Conservation (phyloP, 2,797 vertebrate genomes). For the Rhabdophis nuchalis region DNA sequence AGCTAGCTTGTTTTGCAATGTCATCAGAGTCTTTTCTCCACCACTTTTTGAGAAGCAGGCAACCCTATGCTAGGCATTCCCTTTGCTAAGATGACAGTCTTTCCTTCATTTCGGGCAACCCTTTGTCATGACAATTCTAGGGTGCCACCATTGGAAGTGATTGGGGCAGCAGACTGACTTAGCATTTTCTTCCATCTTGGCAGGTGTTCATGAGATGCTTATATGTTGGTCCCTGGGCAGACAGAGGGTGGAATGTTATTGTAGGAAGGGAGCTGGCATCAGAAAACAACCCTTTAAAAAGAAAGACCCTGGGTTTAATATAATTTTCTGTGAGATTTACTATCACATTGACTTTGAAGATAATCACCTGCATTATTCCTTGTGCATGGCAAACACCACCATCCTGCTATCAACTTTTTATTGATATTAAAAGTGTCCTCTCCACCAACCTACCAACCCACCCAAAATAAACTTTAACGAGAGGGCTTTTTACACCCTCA, state of each 20-base stretch:
- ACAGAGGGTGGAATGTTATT: not conserved
- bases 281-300: not conserved
- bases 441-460: too few species aligned
- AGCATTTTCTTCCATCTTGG: not conserved
- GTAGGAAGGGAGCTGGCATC: not conserved
- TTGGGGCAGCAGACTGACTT: too few species aligned
- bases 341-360: not conserved
- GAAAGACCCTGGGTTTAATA: too few species aligned
- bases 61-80: not conserved
- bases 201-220: not conserved
- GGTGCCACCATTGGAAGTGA: not conserved
- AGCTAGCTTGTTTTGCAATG: not conserved
- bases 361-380: not conserved
- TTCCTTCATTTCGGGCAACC: not conserved
- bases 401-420: not conserved
- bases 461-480: not conserved
- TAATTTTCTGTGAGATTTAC: not conserved
- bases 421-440: not conserved
- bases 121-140: not conserved
- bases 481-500: not conserved
- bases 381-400: not conserved
- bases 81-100: not conserved
- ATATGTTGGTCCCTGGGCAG: not conserved
- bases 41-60: not conserved
- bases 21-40: not conserved